Evolutionary conservation across 2,113 vertebrate species (phyloP), one percentile per base, ranked within the genome.

Genomic region (Corythoichthys haematopterus): DNA sequence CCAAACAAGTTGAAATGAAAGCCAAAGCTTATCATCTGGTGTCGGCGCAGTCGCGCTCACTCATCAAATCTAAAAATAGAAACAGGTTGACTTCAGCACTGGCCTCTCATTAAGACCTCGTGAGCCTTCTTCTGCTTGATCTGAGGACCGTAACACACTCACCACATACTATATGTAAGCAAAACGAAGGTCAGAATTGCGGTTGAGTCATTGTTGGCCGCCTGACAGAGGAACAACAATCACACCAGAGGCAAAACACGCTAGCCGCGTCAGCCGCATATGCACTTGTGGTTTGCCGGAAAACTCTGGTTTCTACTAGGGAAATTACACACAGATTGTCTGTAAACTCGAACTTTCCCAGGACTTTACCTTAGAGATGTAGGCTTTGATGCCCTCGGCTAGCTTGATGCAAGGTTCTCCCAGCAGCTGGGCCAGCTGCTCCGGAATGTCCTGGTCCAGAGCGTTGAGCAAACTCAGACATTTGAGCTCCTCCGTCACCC

Each of bases 401-500:
- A 97, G 84, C 70, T 92, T 92, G 82, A 94, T 89, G 89, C 93
- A 94, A 14, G 93, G 89, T 71, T 93, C 92, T 72, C 90, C 85
- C 1, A 90, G 88, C 66, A 94, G 84, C 76, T 92, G 90, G 64
- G 93, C 91, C 84, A 94, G 84, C 80, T 92, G 88, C 59, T 92
- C 89, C 0, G 92, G 90, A 72, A 91, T 91, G 79, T 92, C 89
- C 81, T 87, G 87, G 77, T 85, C 91, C 79, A 94, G 90, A 45
- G 85, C 88, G 0, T 91, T 93, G 66, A 95, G 90, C 15, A 90
- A 75, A 75, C 92, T 88, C 84, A 95, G 89, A 38, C 93, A 95
- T 50, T 91, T 92, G 66, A 95, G 85, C 82, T 94, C 93, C 89
- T 95, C 92, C 0, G 79, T 74, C 15, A 90, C 93, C 0, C 91